phyloP scores from a whole-genome alignment of 2,797 vertebrate genomes.

The Tiaroga cobitis region DNA sequence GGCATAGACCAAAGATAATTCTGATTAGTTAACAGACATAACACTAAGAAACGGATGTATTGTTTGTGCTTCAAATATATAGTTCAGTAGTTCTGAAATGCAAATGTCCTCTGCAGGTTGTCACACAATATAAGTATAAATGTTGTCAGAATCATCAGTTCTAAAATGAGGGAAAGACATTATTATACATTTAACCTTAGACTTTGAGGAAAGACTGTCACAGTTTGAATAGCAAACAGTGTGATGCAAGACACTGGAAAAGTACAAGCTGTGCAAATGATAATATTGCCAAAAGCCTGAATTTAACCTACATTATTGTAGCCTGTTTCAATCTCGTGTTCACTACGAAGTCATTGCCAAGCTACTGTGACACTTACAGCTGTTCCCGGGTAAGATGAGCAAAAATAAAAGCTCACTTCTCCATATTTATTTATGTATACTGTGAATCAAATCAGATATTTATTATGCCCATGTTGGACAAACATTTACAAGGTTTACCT shows the following conservation, averaged over 20 bases:
- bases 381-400: slow-evolving; percentile 1
- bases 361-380: slow-evolving; percentile 16
- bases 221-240: slow-evolving; percentile 1
- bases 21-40: not conserved
- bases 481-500: not conserved
- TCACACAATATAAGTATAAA: not conserved
- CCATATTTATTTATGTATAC: slow-evolving; percentile 3
- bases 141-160: not conserved
- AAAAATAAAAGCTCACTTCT: not conserved
- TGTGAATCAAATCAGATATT: slow-evolving; percentile 2
- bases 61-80: not conserved
- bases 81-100: not conserved
- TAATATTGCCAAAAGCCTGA: slow-evolving; percentile 20
- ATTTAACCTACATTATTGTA: slow-evolving; percentile 9
- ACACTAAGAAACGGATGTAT: not conserved
- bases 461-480: not conserved
- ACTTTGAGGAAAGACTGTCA: not conserved
- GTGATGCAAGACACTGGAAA: not conserved
- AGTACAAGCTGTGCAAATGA: slow-evolving; percentile 24
- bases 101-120: not conserved
- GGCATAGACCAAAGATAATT: not conserved
- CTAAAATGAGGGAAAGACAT: slow-evolving; percentile 6
- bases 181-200: not conserved
- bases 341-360: not conserved
- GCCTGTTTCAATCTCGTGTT: not conserved